These are phyloP conservation scores for Ptychodera flava DNA, from an alignment of 35 echinoderm and acorn worm species.

Conservation along the genomic window DNA sequence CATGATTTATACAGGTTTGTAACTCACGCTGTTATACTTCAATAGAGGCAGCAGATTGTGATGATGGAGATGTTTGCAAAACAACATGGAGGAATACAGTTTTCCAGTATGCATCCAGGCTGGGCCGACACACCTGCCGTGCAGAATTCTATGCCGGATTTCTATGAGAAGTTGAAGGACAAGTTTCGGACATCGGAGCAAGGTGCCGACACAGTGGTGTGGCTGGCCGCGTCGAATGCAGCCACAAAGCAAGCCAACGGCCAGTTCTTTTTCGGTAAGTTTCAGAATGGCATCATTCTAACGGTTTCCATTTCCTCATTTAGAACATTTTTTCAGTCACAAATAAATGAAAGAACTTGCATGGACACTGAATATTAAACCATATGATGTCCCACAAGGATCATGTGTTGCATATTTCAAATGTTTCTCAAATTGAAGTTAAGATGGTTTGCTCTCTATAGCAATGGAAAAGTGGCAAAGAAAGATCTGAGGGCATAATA, in stretches of 20 bases:
- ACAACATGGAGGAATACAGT: constrained; percentile 50
- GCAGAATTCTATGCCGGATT: constrained; percentile 66
- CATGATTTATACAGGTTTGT: too few relatives aligned
- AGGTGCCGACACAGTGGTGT: constrained; percentile 75
- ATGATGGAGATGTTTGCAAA: constrained; percentile 93
- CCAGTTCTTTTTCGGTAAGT: constrained; percentile 83
- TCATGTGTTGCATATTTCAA: neutral
- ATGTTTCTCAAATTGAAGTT: neutral
- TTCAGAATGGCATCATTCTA: neutral
- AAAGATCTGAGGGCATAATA: too few relatives aligned
- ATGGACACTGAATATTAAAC: neutral
- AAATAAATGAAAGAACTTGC: too few relatives aligned
- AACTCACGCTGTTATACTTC: too few relatives aligned
- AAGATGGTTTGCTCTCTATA: neutral
- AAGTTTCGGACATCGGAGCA: constrained; percentile 60
- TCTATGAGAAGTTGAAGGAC: constrained; percentile 61
- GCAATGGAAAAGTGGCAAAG: too few relatives aligned
- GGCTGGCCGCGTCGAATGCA: constrained; percentile 44
- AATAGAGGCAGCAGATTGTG: constrained; percentile 84
- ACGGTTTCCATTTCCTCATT: neutral
- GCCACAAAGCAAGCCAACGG: constrained; percentile 51
- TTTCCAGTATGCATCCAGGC: constrained; percentile 85
- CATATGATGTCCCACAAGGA: neutral
- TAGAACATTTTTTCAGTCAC: neutral
- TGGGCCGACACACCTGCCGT: constrained; percentile 90